Base-by-base conservation (phyloP, 2,113 vertebrate genomes). In the Ciconia stormi region DNA sequence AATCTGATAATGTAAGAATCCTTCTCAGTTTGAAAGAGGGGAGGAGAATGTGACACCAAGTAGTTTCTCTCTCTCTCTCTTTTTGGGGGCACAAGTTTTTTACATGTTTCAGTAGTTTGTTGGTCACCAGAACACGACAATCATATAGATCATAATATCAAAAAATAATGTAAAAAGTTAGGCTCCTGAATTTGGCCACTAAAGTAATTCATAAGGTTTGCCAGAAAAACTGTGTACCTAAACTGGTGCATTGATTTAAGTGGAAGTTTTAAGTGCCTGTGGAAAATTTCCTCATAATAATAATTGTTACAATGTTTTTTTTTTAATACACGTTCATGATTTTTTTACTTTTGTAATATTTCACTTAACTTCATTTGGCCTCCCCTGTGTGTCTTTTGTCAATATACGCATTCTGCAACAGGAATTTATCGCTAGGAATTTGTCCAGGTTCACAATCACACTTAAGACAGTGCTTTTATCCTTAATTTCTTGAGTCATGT, bases 401-500 rank as follows among this genome's bases (percentile, higher is more conserved):
- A 83, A 76, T 50, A 30, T 9, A 52, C 52, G 16, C 42, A 66
- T 79, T 93, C 83, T 96, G 73, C 80, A 92, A 18, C 9, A 62
- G 71, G 72, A 88, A 93, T 93, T 63, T 92, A 77, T 87, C 11
- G 2, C 55, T 92, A 91, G 80, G 77, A 97, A 78, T 93, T 90
- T 76, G n/a, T 95, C 80, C 93, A 90, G 55, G 61, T 89, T 74
- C 73, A 56, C 55, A 70, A 42, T 96, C 79, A 82, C 63, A 69
- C 87, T 82, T 92, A 94, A 95, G 55, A 56, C 76, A 84, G 42
- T 23, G 12, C 59, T 96, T 96, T 95, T 63, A 79, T 80, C 25
- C 83, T 56, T 87, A 67, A 90, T 92, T 95, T 96, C 81, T 94
- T 69, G 53, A 95, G 66, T 93, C 71, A 55, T 89, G 32, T 87